Evolutionary conservation across 2,888 invertebrate species (phyloP), one percentile per base, ranked within the genome.

Genomic region (Leptopilina syphax): DNA sequence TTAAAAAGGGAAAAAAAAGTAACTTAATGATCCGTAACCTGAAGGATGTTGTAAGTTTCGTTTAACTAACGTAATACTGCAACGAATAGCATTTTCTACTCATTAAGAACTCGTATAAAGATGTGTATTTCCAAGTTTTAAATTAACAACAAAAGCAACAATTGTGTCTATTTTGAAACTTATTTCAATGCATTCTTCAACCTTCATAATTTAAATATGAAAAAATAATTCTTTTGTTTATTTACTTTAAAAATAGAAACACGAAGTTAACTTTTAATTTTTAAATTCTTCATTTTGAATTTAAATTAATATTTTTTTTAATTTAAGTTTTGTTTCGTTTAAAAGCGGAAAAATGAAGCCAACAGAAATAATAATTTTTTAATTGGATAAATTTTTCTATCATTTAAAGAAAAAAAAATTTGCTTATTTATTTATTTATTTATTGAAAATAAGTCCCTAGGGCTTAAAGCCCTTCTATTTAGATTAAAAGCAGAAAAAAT

Each of bases 11-110:
- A n/a, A 41, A 34, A 34, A 73, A 60, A 73, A 73, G 73, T 13
- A 60, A 73, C 34, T 57, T 73, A 73, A 73, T 73, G 18, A 73
- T 60, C 57, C 18, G 41, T 60, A 60, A 57, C n/a, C 57, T 73
- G 18, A 60, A 73, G 34, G 57, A 73, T 73, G n/a, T 50, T 57
- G 27, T 57, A 73, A 73, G 57, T 73, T 60, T 41, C 41, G 34
- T 57, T 73, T 73, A 73, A 73, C 57, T 73, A 73, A 57, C 73
- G 57, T 57, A 34, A 73, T 57, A 54, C 34, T 41, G n/a, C 34
- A 54, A 57, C 57, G 57, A 73, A 57, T 73, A 54, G 73, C 63
- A 66, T 57, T n/a, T 70, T 70, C 34, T 54, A 27, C 47, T 70
- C 54, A 34, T 70, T 54, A 70, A 13, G 54, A 54, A 34, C 24